A percentile compares a stretch with the other conserved stretches of the same genome.
Evolutionary conservation across 1,140 invertebrate species (phyloP).

Genomic region (Aradophagus sp.): DNA sequence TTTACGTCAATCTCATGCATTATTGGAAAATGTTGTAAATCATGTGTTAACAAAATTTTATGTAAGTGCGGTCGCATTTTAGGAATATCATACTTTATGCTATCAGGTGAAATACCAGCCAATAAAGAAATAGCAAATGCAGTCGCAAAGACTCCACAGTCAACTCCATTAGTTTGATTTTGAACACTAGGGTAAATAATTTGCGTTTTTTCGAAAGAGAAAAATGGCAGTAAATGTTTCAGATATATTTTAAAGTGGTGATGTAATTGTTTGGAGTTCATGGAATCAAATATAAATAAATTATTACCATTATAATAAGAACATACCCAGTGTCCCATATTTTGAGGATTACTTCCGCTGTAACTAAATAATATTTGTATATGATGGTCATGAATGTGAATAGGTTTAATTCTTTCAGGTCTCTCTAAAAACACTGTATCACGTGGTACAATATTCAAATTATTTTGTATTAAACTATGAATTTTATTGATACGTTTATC

Average conservation of each 20-base stretch:
- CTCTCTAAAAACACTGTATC: too few relatives aligned
- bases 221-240: conserved; percentile 28
- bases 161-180: conserved; percentile 10
- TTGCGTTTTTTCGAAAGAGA: not conserved
- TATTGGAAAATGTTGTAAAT: conserved; percentile 2
- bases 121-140: not conserved
- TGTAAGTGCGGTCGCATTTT: not conserved
- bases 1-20: too few relatives aligned
- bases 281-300: conserved; percentile 29
- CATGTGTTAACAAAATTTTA: not conserved
- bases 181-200: conserved; percentile 28
- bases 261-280: conserved; percentile 29
- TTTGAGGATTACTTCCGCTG: too few relatives aligned
- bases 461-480: too few relatives aligned
- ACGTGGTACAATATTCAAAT: too few relatives aligned
- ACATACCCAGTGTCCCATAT: too few relatives aligned
- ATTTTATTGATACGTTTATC: too few relatives aligned
- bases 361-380: too few relatives aligned
- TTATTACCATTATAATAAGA: conserved; percentile 5
- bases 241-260: conserved; percentile 20
- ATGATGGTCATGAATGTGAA: too few relatives aligned
- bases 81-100: not conserved
- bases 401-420: too few relatives aligned
- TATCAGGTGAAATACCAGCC: not conserved
- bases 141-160: conserved; percentile 18